Evolutionary conservation across 2,113 vertebrate genomes (phyloP).

Genomic region (Craseonycteris thonglongyai): DNA sequence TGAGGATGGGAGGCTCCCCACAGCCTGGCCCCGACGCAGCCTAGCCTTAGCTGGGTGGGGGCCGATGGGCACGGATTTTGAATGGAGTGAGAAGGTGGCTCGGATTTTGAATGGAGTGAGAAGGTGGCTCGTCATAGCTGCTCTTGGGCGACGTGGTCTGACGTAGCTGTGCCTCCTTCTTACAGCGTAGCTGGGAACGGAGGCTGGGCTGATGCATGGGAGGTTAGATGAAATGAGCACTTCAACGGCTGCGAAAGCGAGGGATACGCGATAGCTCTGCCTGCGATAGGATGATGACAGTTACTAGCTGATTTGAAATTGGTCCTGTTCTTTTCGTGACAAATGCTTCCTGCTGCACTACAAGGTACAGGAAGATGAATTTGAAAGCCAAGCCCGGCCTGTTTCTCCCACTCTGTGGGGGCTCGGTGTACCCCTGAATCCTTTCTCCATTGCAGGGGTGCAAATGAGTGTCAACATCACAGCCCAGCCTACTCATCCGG

Average conservation of each 20-base stretch:
- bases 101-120: conserved; percentile 10
- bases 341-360: conserved; percentile 36
- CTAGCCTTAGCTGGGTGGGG: background rate
- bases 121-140: conserved; percentile 58
- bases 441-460: background rate
- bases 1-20: accelerated
- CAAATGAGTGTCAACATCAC: background rate
- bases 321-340: conserved; percentile 29
- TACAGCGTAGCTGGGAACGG: conserved; percentile 67
- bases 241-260: conserved; percentile 60
- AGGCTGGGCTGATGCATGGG: conserved; percentile 72
- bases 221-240: conserved; percentile 77
- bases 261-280: conserved; percentile 48
- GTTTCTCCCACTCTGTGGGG: background rate
- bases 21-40: background rate
- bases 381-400: background rate
- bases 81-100: conserved; percentile 31
- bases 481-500: background rate
- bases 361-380: background rate
- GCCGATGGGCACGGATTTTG: background rate
- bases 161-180: conserved; percentile 68
- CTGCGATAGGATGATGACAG: conserved; percentile 52
- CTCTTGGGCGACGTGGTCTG: conserved; percentile 71
- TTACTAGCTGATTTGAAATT: background rate
- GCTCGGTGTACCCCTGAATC: background rate